Base-by-base conservation (phyloP, 1,140 invertebrate species). In the Lepidurus couesii region DNA sequence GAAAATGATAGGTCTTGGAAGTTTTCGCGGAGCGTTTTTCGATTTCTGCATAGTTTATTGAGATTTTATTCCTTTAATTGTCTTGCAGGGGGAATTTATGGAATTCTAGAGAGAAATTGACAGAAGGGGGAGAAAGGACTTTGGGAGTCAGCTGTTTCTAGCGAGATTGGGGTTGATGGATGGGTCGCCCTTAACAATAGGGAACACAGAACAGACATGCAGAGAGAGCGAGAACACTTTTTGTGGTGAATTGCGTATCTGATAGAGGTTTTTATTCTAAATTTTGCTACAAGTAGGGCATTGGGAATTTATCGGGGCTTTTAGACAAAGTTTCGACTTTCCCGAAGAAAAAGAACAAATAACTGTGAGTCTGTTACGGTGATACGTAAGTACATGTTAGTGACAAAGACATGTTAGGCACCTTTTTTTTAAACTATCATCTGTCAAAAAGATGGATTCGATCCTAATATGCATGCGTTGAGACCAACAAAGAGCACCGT, bases 31-130 rank as follows among this genome's bases (percentile, higher is more conserved):
- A 65, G 53, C 16, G 34, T 34, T 34, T 65, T 7, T 65, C 21
- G 53, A 65, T 65, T 65, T 65, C 53, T 65, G 16, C 16, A 65
- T 65, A 21, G 53, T 7, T 34, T 34, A 34, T 34, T 65, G 13
- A 9, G 53, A 65, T 65, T 65, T 65, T n/a, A n/a, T 65, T 65
- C 21, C 53, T 21, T 21, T 65, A 21, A 21, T 9, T 16, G 34
- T 34, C 34, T 34, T 34, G 45, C 10, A 47, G 45, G 45, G 10
- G 16, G 53, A 65, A 65, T 65, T 21, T 21, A n/a, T 21, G 53
- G 53, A 65, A 65, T 65, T 21, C n/a, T n/a, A 65, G 53, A 65
- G 53, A 65, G 53, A 65, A 21, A 65, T 65, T 65, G 53, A 65
- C 53, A 65, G 53, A 65, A 65, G 53, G 16, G 53, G 53, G n/a